Percentiles rank a stretch among this genome's conserved stretches.
Evolutionary conservation across 1,140 invertebrate species (phyloP).

Genomic region (Phymastichus coffea): DNA sequence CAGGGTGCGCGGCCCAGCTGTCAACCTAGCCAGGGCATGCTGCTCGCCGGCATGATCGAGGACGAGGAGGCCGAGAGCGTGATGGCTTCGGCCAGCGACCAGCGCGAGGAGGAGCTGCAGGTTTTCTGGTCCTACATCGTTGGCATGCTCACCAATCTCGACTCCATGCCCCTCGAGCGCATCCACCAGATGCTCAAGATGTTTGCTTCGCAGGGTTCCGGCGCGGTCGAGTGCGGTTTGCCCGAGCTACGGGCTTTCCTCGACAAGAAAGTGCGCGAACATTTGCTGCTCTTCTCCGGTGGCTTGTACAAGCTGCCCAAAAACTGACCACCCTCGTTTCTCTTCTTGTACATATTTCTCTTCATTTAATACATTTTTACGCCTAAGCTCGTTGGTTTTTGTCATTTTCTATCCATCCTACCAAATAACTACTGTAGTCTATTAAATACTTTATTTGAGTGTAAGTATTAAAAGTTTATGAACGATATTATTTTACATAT

Average conservation of each 20-base stretch:
- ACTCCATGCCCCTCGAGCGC: conserved; percentile 86
- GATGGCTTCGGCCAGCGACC: conserved; percentile 90
- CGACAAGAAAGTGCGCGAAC: conserved; percentile 89
- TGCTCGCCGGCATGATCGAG: conserved; percentile 67
- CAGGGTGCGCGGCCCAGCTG: conserved; percentile 52
- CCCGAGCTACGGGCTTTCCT: conserved; percentile 87
- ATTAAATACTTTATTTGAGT: too few relatives aligned
- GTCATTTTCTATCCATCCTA: too few relatives aligned
- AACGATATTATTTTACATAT: too few relatives aligned
- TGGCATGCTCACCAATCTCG: conserved; percentile 94
- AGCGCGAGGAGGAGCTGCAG: conserved; percentile 90
- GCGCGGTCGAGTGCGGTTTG: conserved; percentile 81
- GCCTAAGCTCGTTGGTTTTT: too few relatives aligned
- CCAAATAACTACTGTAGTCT: too few relatives aligned
- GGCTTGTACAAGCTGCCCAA: conserved; percentile 88
- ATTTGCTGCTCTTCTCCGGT: conserved; percentile 80
- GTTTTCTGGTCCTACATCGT: conserved; percentile 96
- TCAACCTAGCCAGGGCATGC: background rate
- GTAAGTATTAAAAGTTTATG: too few relatives aligned
- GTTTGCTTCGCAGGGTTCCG: conserved; percentile 88
- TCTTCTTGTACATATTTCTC: too few relatives aligned
- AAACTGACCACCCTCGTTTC: too few relatives aligned
- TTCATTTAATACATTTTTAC: too few relatives aligned
- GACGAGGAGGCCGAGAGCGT: conserved; percentile 91
- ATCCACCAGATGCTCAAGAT: conserved; percentile 97